Evolutionary conservation across 1,140 invertebrate species (phyloP).

Genomic region (Hylaeus volcanicus): DNA sequence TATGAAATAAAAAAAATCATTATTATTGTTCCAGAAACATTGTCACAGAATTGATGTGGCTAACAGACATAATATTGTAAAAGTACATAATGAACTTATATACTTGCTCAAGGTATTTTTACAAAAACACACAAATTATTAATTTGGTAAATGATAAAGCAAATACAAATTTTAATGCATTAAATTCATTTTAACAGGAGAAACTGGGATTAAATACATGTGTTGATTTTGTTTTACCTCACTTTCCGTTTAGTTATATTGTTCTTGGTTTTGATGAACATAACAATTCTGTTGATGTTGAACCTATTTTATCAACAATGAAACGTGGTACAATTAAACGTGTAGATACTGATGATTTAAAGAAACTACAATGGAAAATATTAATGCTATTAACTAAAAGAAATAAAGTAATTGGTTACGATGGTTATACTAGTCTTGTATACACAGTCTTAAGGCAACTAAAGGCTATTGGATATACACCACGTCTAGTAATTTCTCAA

Average conservation of each 20-base stretch:
- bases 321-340: constrained; percentile 74
- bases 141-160: not conserved
- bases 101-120: constrained; percentile 35
- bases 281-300: constrained; percentile 70
- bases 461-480: constrained; percentile 81
- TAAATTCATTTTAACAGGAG: constrained; percentile 46
- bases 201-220: constrained; percentile 50
- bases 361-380: constrained; percentile 77
- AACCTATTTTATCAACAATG: constrained; percentile 67
- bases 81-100: constrained; percentile 10
- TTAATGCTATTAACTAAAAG: constrained; percentile 77
- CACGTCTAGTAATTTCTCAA: constrained; percentile 79
- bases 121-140: not conserved
- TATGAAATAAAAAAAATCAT: not conserved
- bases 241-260: constrained; percentile 81
- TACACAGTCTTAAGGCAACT: constrained; percentile 82
- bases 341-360: constrained; percentile 70
- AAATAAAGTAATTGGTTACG: constrained; percentile 73
- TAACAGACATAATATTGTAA: not conserved
- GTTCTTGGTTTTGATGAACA: constrained; percentile 80
- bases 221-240: constrained; percentile 81
- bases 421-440: constrained; percentile 73
- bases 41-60: not conserved
- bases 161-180: not conserved
- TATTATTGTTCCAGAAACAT: constrained; percentile 2